A percentile compares a stretch with the other conserved stretches of the same genome.
These are phyloP conservation scores for Cinclus cinclus DNA, from an alignment of 2,113 vertebrate species.

Conservation along the genomic window DNA sequence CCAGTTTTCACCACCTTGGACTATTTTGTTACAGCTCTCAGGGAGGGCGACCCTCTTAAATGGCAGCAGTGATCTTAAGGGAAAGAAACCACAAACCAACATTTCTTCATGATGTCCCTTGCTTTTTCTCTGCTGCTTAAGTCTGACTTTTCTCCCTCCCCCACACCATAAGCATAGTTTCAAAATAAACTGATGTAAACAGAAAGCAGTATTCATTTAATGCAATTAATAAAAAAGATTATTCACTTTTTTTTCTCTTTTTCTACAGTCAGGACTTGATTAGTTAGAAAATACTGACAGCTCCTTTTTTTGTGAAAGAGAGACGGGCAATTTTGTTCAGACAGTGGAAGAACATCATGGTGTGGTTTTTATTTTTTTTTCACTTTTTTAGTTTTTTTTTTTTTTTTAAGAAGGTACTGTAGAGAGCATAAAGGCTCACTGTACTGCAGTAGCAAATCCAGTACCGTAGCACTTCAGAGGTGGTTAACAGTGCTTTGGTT, in stretches of 20 bases:
- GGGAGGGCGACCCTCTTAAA: background rate
- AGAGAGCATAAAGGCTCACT: constrained; percentile 35
- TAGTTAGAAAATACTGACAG: constrained; percentile 52
- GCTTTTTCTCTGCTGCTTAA: constrained; percentile 20
- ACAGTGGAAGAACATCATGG: constrained; percentile 1
- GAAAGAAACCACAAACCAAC: background rate
- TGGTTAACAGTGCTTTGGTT: constrained; percentile 66
- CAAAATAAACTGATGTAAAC: constrained; percentile 56
- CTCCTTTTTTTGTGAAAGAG: background rate
- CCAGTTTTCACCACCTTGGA: constrained; percentile 5
- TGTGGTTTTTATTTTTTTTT: background rate
- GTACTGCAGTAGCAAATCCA: constrained; percentile 9
- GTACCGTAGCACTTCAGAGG: constrained; percentile 45
- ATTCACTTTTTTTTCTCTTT: background rate
- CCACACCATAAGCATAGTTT: background rate
- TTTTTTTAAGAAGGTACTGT: background rate
- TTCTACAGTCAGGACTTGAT: constrained; percentile 27
- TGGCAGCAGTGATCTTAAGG: constrained; percentile 31
- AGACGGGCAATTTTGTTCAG: constrained; percentile 3
- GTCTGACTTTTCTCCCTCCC: constrained; percentile 1
- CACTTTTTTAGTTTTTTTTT: background rate
- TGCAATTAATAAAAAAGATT: constrained; percentile 38
- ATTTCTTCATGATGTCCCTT: background rate
- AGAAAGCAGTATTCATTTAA: constrained; percentile 59
- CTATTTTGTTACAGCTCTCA: background rate